Evolutionary conservation across 2,888 invertebrate genomes (phyloP).

Genomic region (Thymelicus acteon): DNA sequence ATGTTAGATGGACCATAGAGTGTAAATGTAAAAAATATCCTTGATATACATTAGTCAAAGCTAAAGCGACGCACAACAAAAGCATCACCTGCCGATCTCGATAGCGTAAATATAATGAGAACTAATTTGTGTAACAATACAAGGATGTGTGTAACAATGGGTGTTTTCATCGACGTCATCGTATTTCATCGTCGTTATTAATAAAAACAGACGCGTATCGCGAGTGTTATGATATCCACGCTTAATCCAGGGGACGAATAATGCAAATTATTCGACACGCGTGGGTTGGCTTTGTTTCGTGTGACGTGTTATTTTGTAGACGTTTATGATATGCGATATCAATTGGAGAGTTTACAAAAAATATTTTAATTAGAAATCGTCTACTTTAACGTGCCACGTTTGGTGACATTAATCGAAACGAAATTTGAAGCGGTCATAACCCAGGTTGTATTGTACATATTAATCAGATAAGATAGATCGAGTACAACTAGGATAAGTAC

Average conservation of each 20-base stretch:
- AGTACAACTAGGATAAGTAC: no score
- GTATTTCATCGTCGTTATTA: background rate
- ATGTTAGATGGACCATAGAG: no score
- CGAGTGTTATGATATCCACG: background rate
- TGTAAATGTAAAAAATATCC: no score
- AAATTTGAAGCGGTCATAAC: no score
- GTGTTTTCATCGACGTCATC: background rate
- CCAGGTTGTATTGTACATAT: no score
- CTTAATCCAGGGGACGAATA: background rate
- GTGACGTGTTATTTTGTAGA: background rate
- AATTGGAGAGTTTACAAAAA: no score
- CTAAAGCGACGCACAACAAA: background rate
- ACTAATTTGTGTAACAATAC: background rate
- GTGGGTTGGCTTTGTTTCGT: background rate
- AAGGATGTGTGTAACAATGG: background rate
- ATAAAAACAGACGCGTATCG: background rate
- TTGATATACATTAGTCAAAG: no score
- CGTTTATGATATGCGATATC: background rate
- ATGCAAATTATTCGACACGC: background rate
- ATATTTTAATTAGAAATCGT: no score
- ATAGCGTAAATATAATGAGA: background rate
- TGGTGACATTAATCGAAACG: no score
- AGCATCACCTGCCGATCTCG: background rate
- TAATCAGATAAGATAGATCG: no score
- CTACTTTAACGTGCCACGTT: no score